These are phyloP conservation scores for Zophobas atratus DNA, from an alignment of 1,140 invertebrate genomes.

Conservation along the genomic window DNA sequence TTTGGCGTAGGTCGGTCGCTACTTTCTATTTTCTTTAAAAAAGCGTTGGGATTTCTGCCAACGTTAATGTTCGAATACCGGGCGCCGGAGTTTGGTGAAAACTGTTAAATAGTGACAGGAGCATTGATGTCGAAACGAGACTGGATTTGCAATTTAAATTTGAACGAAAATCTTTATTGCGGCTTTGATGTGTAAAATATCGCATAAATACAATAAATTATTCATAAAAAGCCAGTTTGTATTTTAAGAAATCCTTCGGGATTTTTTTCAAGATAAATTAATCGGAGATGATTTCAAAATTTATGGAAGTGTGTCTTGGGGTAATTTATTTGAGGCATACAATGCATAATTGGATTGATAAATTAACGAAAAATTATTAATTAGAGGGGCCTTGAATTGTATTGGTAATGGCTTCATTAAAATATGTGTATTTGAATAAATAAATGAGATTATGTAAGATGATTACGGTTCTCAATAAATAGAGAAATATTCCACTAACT, in stretches of 20 bases:
- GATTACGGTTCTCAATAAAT: slow-evolving; percentile 64
- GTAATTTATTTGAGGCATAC: slow-evolving; percentile 22
- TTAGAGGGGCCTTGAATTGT: neutral
- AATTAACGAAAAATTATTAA: slow-evolving; percentile 10
- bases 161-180: slow-evolving; percentile 8
- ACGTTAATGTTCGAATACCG: neutral
- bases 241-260: slow-evolving; percentile 30
- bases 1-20: slow-evolving; percentile 10
- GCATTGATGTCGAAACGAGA: neutral
- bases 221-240: slow-evolving; percentile 33
- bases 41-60: slow-evolving; percentile 2
- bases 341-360: neutral
- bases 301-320: slow-evolving; percentile 7
- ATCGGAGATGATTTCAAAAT: slow-evolving; percentile 27
- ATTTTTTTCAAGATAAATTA: slow-evolving; percentile 17
- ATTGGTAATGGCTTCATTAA: slow-evolving; percentile 3
- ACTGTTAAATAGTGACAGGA: slow-evolving; percentile 7
- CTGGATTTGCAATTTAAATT: slow-evolving; percentile 25
- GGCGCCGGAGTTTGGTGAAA: neutral
- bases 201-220: slow-evolving; percentile 36
- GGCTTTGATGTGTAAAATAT: slow-evolving; percentile 34
- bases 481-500: slow-evolving; percentile 61
- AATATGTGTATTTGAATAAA: neutral
- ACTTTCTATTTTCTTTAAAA: slow-evolving; percentile 25
- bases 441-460: neutral